Evolutionary conservation across 2,888 invertebrate species (phyloP).

Genomic region (Unio pictorum): DNA sequence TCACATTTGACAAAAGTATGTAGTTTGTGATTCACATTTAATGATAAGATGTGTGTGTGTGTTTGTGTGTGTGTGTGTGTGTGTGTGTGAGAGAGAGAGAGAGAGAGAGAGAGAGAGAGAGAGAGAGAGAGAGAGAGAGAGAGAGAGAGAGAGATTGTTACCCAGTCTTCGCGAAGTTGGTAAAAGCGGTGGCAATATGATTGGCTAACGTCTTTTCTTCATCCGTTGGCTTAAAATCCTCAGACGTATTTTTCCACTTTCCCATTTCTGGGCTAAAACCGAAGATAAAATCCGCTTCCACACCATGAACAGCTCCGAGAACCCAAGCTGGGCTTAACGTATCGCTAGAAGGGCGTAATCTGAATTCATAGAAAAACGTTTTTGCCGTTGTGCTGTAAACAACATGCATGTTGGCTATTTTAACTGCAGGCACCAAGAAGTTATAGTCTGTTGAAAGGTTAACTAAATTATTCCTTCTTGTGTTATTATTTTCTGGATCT

Average conservation of each 20-base stretch:
- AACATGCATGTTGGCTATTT: constrained; percentile 17
- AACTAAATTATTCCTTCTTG: constrained; percentile 14
- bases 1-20: too few species aligned
- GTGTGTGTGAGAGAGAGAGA: too few species aligned
- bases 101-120: too few species aligned
- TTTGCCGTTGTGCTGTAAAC: constrained; percentile 8
- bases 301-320: constrained; percentile 17
- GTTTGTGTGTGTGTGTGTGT: too few species aligned
- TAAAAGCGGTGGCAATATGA: constrained; percentile 25
- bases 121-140: too few species aligned
- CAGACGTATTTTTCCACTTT: constrained; percentile 7
- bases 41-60: too few species aligned
- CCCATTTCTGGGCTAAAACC: constrained; percentile 23
- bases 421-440: constrained; percentile 18
- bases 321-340: constrained; percentile 12
- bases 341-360: constrained; percentile 12
- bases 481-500: constrained; percentile 16
- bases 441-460: constrained; percentile 23
- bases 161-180: constrained; percentile 31
- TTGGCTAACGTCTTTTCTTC: constrained; percentile 15
- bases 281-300: constrained; percentile 24
- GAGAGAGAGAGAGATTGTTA: constrained; percentile 6
- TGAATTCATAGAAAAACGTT: constrained; percentile 25
- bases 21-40: too few species aligned
- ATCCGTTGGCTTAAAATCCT: constrained; percentile 4